Conservation (phyloP, 2,797 vertebrate species). For the Chelon auratus region DNA sequence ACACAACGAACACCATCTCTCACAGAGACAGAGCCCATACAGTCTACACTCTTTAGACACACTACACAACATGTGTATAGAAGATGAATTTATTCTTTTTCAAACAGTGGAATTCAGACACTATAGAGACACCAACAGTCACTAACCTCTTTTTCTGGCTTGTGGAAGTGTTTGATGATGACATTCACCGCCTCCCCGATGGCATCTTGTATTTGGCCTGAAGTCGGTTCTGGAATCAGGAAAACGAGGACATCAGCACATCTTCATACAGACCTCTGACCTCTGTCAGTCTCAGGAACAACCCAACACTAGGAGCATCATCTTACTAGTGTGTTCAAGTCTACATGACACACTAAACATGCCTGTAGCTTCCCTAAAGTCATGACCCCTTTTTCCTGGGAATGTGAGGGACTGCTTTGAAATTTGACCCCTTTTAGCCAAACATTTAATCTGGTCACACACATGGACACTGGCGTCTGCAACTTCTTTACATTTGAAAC, state of each 20-base stretch:
- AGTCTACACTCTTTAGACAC: not conserved
- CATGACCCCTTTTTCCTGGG: too few species aligned
- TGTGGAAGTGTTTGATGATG: slow-evolving; percentile 96
- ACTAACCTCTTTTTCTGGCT: slow-evolving; percentile 95
- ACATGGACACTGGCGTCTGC: not conserved
- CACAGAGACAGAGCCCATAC: not conserved
- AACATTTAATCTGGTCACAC: too few species aligned
- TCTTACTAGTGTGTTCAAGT: not conserved
- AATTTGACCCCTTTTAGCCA: too few species aligned
- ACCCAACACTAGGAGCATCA: not conserved
- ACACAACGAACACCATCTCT: not conserved
- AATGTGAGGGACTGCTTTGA: too few species aligned
- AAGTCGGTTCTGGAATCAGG: slow-evolving; percentile 86
- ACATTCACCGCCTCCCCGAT: slow-evolving; percentile 94
- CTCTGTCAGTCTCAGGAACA: not conserved
- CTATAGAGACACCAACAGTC: not conserved
- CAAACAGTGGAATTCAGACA: not conserved
- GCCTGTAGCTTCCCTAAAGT: too few species aligned
- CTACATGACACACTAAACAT: not conserved
- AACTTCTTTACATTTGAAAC: not conserved
- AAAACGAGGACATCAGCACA: not conserved
- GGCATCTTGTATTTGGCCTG: slow-evolving; percentile 93
- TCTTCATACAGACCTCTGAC: not conserved
- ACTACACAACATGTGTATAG: too few species aligned
- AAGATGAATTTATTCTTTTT: too few species aligned